Evolutionary conservation across 2,113 vertebrate species (phyloP).

Genomic region (Balaeniceps rex): DNA sequence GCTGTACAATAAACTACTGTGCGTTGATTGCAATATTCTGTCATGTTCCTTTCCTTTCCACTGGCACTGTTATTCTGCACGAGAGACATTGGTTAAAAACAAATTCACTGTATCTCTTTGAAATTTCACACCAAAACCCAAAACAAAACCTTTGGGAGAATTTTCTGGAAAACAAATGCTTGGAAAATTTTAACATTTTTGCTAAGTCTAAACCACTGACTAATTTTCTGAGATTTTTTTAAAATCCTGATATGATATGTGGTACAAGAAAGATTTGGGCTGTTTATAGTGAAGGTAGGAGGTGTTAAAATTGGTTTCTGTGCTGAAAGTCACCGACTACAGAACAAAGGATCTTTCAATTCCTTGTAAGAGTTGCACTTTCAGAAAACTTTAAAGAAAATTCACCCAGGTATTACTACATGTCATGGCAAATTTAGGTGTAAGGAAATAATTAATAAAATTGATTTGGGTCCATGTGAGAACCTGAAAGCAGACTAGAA

Average conservation of each 20-base stretch:
- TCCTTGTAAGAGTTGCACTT: background rate
- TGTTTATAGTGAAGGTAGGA: conserved; percentile 6
- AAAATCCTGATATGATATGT: background rate
- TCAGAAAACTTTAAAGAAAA: background rate
- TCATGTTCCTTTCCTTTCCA: background rate
- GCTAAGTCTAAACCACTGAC: background rate
- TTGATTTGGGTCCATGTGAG: background rate
- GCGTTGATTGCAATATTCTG: background rate
- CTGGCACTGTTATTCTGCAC: background rate
- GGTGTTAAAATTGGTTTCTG: background rate
- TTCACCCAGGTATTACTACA: background rate
- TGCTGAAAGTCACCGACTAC: background rate
- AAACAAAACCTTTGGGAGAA: background rate
- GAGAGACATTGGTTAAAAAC: background rate
- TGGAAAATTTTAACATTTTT: background rate
- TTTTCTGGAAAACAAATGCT: background rate
- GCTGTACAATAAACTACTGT: background rate
- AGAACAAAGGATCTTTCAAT: background rate
- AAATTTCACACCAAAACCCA: background rate
- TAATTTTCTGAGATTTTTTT: background rate
- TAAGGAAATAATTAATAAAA: background rate
- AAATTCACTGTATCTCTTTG: background rate
- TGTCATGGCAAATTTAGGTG: background rate
- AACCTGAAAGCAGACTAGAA: background rate
- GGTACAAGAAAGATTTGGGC: background rate